Conservation (phyloP, 2,113 vertebrate species). For the Emydura subglobosa region DNA sequence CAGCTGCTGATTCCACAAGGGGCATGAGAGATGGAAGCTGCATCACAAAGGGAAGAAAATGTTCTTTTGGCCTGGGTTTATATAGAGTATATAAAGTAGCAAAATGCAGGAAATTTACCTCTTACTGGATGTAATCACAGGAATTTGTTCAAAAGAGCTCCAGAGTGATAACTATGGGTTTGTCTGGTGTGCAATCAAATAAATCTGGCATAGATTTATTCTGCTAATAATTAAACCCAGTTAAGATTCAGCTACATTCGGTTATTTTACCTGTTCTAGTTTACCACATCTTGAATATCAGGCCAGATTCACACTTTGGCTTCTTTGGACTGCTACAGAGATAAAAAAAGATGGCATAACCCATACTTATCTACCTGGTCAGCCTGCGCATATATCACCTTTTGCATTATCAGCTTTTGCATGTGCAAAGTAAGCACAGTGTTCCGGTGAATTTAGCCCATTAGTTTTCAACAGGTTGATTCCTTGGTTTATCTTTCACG, state of each 20-base stretch:
- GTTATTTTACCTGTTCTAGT: neutral
- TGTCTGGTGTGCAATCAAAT: neutral
- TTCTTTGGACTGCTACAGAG: neutral
- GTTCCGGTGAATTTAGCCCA: neutral
- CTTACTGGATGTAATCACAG: neutral
- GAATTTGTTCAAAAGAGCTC: neutral
- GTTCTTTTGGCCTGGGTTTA: neutral
- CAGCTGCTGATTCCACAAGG: neutral
- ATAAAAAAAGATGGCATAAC: neutral
- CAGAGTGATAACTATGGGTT: neutral
- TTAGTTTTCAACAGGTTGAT: neutral
- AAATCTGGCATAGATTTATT: neutral
- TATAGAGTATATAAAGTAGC: neutral
- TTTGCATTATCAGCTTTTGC: neutral
- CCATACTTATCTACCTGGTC: neutral
- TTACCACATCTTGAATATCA: neutral
- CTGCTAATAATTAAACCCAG: neutral
- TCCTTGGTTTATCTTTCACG: neutral
- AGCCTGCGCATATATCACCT: neutral
- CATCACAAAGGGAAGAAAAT: neutral
- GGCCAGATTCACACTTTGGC: neutral
- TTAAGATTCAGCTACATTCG: neutral
- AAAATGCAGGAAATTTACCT: neutral
- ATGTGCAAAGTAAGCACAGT: accelerated
- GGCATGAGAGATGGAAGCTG: neutral